Percentiles rank a stretch among this genome's conserved stretches.
phyloP scores from a whole-genome alignment of 1,140 invertebrate genomes.

The Drosophila prosaltans region DNA sequence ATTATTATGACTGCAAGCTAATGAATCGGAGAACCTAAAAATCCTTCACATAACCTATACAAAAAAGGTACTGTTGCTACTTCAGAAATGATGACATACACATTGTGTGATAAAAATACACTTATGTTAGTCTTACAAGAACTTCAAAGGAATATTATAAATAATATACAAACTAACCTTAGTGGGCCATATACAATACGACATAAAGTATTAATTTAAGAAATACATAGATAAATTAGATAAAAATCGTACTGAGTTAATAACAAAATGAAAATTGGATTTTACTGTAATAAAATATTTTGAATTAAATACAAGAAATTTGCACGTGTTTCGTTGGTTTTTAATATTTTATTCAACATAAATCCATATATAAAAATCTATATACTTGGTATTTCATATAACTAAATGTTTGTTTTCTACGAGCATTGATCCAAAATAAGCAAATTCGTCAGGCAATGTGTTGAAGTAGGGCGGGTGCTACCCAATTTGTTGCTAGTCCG shows the following conservation, averaged over 20 bases:
- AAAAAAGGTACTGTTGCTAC: slow-evolving; percentile 18
- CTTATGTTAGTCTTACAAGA: slow-evolving; percentile 34
- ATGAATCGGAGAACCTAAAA: slow-evolving; percentile 35
- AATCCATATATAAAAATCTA: slow-evolving; percentile 32
- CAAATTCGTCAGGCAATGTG: slow-evolving; percentile 45
- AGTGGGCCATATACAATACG: slow-evolving; percentile 50
- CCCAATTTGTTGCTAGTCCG: slow-evolving; percentile 65
- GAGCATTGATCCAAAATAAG: slow-evolving; percentile 55
- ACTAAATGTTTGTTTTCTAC: slow-evolving; percentile 43
- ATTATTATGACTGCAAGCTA: slow-evolving; percentile 40
- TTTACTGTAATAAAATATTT: slow-evolving; percentile 23
- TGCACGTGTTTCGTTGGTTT: background rate
- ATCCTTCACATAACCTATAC: slow-evolving; percentile 2
- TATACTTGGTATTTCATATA: slow-evolving; percentile 71
- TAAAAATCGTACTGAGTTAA: slow-evolving; percentile 45
- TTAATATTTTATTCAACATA: slow-evolving; percentile 47
- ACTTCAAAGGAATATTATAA: slow-evolving; percentile 34
- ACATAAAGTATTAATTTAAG: slow-evolving; percentile 24
- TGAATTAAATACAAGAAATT: slow-evolving; percentile 14
- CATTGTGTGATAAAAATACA: slow-evolving; percentile 61
- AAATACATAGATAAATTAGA: slow-evolving; percentile 18
- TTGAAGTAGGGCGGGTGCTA: slow-evolving; percentile 3
- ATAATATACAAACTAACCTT: slow-evolving; percentile 21
- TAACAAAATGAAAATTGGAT: slow-evolving; percentile 2
- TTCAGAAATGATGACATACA: slow-evolving; percentile 38